phyloP scores from a whole-genome alignment of 2,888 invertebrate species.

The Pristionchus maxplancki region DNA sequence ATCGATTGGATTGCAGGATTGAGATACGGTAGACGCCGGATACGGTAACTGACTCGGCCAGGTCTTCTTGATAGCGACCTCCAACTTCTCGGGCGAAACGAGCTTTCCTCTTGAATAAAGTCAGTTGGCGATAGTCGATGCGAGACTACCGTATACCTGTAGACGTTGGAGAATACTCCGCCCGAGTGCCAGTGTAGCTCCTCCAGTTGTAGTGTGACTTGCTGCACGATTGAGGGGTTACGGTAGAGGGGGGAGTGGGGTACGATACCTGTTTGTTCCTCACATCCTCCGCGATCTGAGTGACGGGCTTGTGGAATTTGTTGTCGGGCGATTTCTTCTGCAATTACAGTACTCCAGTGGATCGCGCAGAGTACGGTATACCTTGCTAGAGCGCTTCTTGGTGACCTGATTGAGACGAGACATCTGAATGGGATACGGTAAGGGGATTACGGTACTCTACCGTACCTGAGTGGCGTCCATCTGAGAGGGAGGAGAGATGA shows the following conservation, averaged over 20 bases:
- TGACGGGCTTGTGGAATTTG: not conserved
- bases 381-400: conserved; percentile 14
- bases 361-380: not conserved
- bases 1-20: not conserved
- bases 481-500: not conserved
- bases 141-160: conserved; percentile 51
- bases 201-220: conserved; percentile 49
- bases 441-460: not conserved
- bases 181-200: conserved; percentile 59
- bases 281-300: conserved; percentile 19
- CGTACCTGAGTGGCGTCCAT: conserved; percentile 27
- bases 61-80: conserved; percentile 62
- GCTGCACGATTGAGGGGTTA: not conserved
- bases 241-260: not conserved
- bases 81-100: conserved; percentile 31
- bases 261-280: conserved; percentile 20
- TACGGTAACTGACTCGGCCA: conserved; percentile 53
- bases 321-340: conserved; percentile 13
- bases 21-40: not conserved
- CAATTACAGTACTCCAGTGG: not conserved
- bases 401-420: not conserved
- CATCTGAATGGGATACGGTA: not conserved
- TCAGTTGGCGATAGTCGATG: not conserved
- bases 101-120: conserved; percentile 26
- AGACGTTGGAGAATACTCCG: conserved; percentile 63